Evolutionary conservation across 2,888 invertebrate species (phyloP), one percentile per base, ranked within the genome.

Genomic region (Trisateles emortualis): DNA sequence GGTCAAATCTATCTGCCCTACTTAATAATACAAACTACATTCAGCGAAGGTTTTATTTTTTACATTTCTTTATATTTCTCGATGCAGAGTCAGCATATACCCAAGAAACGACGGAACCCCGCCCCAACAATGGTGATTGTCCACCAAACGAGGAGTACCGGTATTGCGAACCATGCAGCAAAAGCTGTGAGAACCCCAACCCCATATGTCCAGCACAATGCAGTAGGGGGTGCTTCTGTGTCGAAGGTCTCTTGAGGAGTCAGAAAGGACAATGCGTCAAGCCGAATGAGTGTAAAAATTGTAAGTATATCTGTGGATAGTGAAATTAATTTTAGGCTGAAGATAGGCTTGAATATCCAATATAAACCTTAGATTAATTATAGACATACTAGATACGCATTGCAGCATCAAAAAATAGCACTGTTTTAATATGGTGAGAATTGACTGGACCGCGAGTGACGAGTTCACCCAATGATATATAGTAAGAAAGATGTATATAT

Each of bases 131-230:
- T 3, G 70, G 69, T n/a, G 40, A 47, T 1, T 88, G 89, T 32
- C 81, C 84, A 0, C 54, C 69, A 0, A 70, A 84, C 57, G 83
- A 88, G 24, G 89, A 87, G 68, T 89, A 87, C 74, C 63, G 81
- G 6, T 81, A 78, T 64, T 89, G 89, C 32, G 87, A 88, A 57
- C 72, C 81, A 0, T 89, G 89, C 58, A 76, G 76, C 59, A 73
- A 61, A 54, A 82, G 79, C 9, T 89, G 89, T 32, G 83, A 82
- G 22, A 77, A 79, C 32, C 88, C 86, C 0, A 79, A 84, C 68
- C 88, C 88, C 0, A 48, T 85, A 0, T 89, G 89, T 45, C 86
- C 88, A 0, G 88, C 88, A 0, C 87, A 88, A 56, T 89, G 89
- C 53, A 51, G 59, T 2, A 61, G 83, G 8, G 89, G 89, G 0